Percentiles rank a stretch among this genome's conserved stretches.
phyloP scores from a whole-genome alignment of 2,113 vertebrate species.

The Bothrops jararaca region DNA sequence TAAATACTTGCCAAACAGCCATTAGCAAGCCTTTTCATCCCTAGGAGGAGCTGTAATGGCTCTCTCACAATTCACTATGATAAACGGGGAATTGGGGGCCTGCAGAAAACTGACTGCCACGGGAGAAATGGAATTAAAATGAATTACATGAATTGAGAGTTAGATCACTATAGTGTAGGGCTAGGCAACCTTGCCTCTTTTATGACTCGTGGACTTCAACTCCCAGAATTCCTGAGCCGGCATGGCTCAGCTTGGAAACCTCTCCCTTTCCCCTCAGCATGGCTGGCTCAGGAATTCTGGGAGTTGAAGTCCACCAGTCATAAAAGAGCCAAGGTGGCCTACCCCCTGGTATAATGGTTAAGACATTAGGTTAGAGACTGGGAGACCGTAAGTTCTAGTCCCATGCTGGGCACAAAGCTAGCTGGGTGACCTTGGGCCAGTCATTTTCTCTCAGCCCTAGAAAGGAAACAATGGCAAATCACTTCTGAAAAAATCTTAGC shows the following conservation, averaged over 20 bases:
- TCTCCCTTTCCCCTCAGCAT: too few relatives aligned
- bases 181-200: too few relatives aligned
- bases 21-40: neutral
- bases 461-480: neutral
- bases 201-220: too few relatives aligned
- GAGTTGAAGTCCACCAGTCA: too few relatives aligned
- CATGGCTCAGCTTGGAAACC: too few relatives aligned
- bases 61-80: neutral
- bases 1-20: slow-evolving; percentile 18
- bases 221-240: too few relatives aligned
- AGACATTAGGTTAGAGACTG: neutral
- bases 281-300: too few relatives aligned
- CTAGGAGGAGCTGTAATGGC: slow-evolving; percentile 9
- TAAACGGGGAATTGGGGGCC: neutral
- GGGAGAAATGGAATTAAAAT: slow-evolving; percentile 9
- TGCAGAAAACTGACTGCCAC: neutral
- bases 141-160: neutral
- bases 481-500: neutral
- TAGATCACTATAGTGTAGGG: neutral
- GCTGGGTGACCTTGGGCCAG: neutral
- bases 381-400: neutral
- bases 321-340: too few relatives aligned
- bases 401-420: neutral
- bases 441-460: neutral
- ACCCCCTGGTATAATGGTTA: neutral